Evolutionary conservation across 30 jellyfish, hydroid and myxozoan genomes (phyloP), one percentile per base, ranked within the genome.

Genomic region (Rhopilema esculentum): DNA sequence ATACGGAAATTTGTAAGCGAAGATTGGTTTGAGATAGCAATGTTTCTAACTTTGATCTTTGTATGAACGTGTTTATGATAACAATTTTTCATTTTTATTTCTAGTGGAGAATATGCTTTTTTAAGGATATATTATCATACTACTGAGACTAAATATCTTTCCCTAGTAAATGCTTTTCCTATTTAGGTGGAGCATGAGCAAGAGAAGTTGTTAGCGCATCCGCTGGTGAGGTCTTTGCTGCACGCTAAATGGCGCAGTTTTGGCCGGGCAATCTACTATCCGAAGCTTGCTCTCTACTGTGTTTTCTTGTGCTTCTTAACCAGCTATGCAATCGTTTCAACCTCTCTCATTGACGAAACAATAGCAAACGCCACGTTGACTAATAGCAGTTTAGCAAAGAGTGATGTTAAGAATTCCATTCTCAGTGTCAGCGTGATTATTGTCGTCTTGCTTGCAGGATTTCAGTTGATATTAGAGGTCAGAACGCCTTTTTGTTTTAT

Each of bases 251-350:
- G 97, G 97, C 89, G 85, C n/a, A 80, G 50, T 22, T 89, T 80
- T 53, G 97, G 97, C n/a, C 97, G 93, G 16, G 24, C 30, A n/a
- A 85, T 89, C 62, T 89, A 68, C 81, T 89, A 89, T 77, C 65
- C 97, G 49, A 89, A 89, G 49, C 72, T 89, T 26, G 26, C 52
- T 15, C 50, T 89, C 21, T 89, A 61, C 49, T 27, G 75, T 17
- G 24, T 89, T 0, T 89, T 80, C 75, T 69, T 89, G 71, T 33
- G 65, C 27, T 81, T 81, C 28, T 48, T 89, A 52, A 89, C 97
- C 31, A 90, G 93, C 0, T 89, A 89, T 31, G 92, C 82, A n/a
- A 69, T 75, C 0, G 93, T 66, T 19, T 80, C 97, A 4, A 89
- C 89, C 24, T 93, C 93, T 6, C 57, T 40, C 57, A 16, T 53